phyloP scores from a whole-genome alignment of 1,140 invertebrate species.

The Globodera ellingtonae region DNA sequence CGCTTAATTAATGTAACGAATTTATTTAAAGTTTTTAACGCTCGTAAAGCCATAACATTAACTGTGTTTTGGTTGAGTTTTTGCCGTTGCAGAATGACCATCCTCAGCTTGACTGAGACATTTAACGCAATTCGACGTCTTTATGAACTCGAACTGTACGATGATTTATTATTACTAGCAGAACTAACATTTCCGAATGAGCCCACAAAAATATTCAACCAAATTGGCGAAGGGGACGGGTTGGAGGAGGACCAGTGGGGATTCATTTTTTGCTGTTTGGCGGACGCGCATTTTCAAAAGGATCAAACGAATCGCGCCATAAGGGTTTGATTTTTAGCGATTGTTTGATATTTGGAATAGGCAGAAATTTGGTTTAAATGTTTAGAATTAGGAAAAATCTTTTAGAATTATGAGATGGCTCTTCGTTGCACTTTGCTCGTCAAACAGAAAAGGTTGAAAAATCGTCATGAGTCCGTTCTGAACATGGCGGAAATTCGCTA shows the following conservation, averaged over 20 bases:
- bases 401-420: conserved; percentile 24
- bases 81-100: not conserved
- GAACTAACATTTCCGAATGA: conserved; percentile 19
- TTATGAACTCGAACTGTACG: conserved; percentile 20
- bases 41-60: no score
- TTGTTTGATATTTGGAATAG: not conserved
- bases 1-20: no score
- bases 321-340: not conserved
- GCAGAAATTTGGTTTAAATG: not conserved
- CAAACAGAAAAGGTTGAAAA: conserved; percentile 20
- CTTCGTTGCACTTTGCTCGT: conserved; percentile 12
- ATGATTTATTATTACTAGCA: conserved; percentile 13
- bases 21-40: no score
- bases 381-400: not conserved
- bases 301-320: conserved; percentile 8
- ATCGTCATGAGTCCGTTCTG: conserved; percentile 21
- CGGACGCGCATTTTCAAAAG: conserved; percentile 2
- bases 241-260: conserved; percentile 27
- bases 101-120: conserved; percentile 11
- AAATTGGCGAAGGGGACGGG: conserved; percentile 1
- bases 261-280: conserved; percentile 16
- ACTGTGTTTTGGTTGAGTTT: not conserved
- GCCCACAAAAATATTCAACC: conserved; percentile 17
- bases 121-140: conserved; percentile 9
- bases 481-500: conserved; percentile 23